These are phyloP conservation scores for Drosophila mettleri DNA, from an alignment of 2,888 invertebrate species.

Conservation along the genomic window DNA sequence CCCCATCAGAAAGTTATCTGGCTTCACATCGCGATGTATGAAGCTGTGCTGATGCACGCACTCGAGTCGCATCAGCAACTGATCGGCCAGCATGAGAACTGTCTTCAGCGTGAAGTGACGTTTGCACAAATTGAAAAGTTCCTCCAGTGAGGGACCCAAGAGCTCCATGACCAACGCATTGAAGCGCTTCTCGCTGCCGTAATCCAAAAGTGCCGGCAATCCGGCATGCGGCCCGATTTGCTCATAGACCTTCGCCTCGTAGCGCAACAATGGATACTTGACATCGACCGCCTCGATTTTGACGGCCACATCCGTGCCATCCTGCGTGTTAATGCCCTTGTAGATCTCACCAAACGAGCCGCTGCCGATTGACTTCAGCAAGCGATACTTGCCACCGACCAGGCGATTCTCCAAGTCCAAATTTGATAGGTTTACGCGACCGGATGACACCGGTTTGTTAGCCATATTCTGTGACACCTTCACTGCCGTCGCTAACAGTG, in stretches of 20 bases:
- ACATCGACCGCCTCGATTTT: constrained; percentile 98
- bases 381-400: constrained; percentile 64
- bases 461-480: constrained; percentile 10
- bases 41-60: constrained; percentile 99
- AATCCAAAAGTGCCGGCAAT: constrained; percentile 97
- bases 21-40: constrained; percentile 98
- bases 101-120: constrained; percentile 99
- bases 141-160: constrained; percentile 97
- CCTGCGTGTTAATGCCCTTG: constrained; percentile 93
- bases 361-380: constrained; percentile 86
- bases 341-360: constrained; percentile 99
- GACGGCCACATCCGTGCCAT: constrained; percentile 98
- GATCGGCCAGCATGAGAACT: constrained; percentile 97
- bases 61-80: constrained; percentile 96
- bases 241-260: constrained; percentile 99
- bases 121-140: constrained; percentile 99
- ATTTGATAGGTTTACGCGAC: constrained; percentile 36
- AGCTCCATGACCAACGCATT: constrained; percentile 99
- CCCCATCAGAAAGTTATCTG: constrained; percentile 99
- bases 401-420: constrained; percentile 55
- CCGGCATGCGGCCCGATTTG: constrained; percentile 97
- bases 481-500: not conserved
- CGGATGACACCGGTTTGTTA: constrained; percentile 19
- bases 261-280: constrained; percentile 98
- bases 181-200: constrained; percentile 97